phyloP scores from a whole-genome alignment of 2,113 vertebrate genomes.

The Alouatta palliata region DNA sequence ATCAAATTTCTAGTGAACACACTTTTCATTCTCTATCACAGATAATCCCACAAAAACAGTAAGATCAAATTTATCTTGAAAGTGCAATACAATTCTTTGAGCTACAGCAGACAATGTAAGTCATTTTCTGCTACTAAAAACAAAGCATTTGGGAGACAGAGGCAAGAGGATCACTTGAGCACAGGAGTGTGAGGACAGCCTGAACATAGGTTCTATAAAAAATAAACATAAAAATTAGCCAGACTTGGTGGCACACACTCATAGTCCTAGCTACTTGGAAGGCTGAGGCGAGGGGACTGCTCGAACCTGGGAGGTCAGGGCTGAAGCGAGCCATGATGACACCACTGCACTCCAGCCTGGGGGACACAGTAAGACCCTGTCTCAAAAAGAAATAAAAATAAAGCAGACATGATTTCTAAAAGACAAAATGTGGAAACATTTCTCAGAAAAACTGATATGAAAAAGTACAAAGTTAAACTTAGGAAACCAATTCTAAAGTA shows the following conservation, averaged over 20 bases:
- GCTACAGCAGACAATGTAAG: background rate
- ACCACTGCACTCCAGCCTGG: background rate
- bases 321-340: background rate
- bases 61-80: conserved; percentile 23
- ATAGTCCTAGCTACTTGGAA: background rate
- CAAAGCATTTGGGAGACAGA: background rate
- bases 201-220: background rate
- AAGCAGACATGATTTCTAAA: background rate
- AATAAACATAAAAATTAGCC: background rate
- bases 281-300: background rate
- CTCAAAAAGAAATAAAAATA: background rate
- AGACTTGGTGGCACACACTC: background rate
- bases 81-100: background rate
- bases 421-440: background rate
- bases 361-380: background rate
- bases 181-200: background rate
- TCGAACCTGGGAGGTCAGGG: background rate
- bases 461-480: background rate
- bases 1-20: background rate
- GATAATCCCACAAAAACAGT: background rate
- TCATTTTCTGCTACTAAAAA: background rate
- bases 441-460: background rate
- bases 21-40: background rate
- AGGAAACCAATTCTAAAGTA: background rate
- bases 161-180: background rate